Conservation (phyloP, 1,140 invertebrate species). For the Trinorchestia longiramus region DNA sequence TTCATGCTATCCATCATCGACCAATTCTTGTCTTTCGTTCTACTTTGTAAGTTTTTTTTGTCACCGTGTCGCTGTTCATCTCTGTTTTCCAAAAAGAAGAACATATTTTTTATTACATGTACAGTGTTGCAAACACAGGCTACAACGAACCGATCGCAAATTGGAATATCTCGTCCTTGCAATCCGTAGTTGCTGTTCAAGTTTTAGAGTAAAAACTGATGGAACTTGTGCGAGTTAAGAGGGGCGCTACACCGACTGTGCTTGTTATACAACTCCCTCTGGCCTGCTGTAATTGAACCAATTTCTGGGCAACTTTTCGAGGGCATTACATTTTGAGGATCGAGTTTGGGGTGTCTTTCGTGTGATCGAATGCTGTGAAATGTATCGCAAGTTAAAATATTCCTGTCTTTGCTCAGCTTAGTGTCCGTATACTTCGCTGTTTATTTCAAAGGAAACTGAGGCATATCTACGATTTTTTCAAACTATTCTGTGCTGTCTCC, state of each 20-base stretch:
- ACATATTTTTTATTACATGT: not conserved
- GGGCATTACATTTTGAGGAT: not conserved
- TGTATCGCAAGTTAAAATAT: not conserved
- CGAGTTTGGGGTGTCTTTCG: not conserved
- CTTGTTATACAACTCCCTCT: not conserved
- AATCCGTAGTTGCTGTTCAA: not conserved
- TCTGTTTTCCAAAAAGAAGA: not conserved
- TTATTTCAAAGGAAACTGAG: not conserved
- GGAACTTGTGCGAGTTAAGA: not conserved
- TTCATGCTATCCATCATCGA: not conserved
- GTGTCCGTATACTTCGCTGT: not conserved
- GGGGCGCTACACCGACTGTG: not conserved
- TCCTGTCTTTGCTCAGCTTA: not conserved
- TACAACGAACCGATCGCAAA: not conserved
- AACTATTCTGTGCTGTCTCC: not conserved
- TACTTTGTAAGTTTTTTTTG: not conserved
- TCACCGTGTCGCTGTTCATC: not conserved
- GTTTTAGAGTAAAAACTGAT: not conserved
- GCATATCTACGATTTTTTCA: not conserved
- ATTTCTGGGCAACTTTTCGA: not conserved
- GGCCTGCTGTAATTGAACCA: conserved; percentile 6
- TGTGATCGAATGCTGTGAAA: not conserved
- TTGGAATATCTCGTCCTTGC: not conserved
- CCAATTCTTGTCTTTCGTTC: not conserved
- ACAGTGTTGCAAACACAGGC: not conserved